Evolutionary conservation across 2,888 invertebrate genomes (phyloP), one percentile per base, ranked within the genome.

Genomic region (Nomada flava): DNA sequence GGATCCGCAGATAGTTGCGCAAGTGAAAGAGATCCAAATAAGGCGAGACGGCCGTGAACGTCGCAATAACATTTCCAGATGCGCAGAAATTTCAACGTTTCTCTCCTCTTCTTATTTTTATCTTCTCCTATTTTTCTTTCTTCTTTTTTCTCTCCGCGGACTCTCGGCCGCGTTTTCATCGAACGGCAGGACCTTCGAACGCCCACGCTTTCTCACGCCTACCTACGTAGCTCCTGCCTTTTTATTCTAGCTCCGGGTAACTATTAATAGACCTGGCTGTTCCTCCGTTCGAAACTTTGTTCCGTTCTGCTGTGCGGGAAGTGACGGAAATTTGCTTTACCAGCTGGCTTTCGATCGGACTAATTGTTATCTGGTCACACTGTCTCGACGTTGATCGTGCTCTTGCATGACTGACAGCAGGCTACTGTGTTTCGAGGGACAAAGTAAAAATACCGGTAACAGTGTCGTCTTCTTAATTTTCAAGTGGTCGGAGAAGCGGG

Each of bases 181-280:
- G 79, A 44, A 62, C 53, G 13, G 55, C 57, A 60, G 70, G 70
- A 86, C 81, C 87, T 84, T 84, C 78, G 64, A 15, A 10, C 64
- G 23, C 62, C 82, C 65, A 75, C 73, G 50, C 71, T 68, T 83
- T 86, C 86, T 69, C 86, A 87, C 85, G 82, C 79, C 78, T 68
- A 59, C 76, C 80, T 65, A 42, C 73, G 59, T n/a, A 10, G 9
- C 65, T 29, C 59, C 62, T 52, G 60, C 69, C 29, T 81, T 86
- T 85, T 85, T 70, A 75, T 65, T 68, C 71, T 52, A 47, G 52
- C 52, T 47, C 59, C 18, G 60, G 44, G 44, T 52, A 72, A 36
- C 79, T 76, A 83, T 73, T 83, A 79, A 76, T 74, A 64, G 83
- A 59, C 50, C 53, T 20, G 29, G n/a, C 57, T 5, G 64, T 53